These are phyloP conservation scores for Pseudococcus longispinus DNA, from an alignment of 2,888 invertebrate species.

Conservation along the genomic window DNA sequence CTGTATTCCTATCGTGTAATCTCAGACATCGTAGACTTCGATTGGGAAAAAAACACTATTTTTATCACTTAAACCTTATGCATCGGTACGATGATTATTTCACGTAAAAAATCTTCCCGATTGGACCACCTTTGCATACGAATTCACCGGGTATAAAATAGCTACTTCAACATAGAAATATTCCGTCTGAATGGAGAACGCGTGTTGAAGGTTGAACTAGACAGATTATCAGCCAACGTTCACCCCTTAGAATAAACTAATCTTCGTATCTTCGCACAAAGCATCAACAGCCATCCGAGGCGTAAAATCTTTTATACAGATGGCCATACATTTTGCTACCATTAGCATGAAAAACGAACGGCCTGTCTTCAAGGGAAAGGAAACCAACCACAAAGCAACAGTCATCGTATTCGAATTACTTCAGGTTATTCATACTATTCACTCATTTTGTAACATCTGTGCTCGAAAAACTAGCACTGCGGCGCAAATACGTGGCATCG, in stretches of 20 bases:
- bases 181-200: neutral
- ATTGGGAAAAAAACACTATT: neutral
- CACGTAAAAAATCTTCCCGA: neutral
- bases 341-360: neutral
- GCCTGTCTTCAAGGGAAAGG: slow-evolving; percentile 4
- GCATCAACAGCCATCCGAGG: neutral
- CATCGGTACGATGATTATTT: neutral
- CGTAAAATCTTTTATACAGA: slow-evolving; percentile 26
- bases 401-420: slow-evolving; percentile 12
- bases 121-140: neutral
- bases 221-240: slow-evolving; percentile 7
- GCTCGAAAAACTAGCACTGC: neutral
- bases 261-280: slow-evolving; percentile 16
- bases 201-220: slow-evolving; percentile 19
- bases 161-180: neutral
- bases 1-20: neutral
- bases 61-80: neutral
- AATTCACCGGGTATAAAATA: neutral
- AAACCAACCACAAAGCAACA: slow-evolving; percentile 33
- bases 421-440: slow-evolving; percentile 4
- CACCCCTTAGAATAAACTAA: slow-evolving; percentile 20
- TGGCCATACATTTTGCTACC: slow-evolving; percentile 21
- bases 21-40: neutral
- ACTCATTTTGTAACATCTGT: slow-evolving; percentile 20
- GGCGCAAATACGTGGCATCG: neutral